Percentiles rank a stretch among this genome's conserved stretches.
phyloP scores from a whole-genome alignment of 2,888 invertebrate species.

The Melikaiella ostensackeni region DNA sequence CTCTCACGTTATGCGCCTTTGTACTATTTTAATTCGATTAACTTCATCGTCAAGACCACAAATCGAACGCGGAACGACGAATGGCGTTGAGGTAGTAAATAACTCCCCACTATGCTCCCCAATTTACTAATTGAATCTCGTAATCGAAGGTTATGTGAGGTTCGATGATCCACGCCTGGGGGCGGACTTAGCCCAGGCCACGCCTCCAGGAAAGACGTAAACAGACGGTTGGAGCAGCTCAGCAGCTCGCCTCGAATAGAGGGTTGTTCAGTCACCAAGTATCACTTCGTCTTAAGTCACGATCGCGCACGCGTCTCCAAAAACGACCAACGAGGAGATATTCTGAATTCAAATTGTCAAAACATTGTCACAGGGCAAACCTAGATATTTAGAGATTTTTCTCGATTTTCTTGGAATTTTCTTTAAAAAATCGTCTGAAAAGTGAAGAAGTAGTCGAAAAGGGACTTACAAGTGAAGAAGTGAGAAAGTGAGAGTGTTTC shows the following conservation, averaged over 20 bases:
- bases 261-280: slow-evolving; percentile 18
- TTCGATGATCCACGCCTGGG: slow-evolving; percentile 53
- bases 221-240: slow-evolving; percentile 38
- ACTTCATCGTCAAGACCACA: not conserved
- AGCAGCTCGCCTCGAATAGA: slow-evolving; percentile 13
- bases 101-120: slow-evolving; percentile 47
- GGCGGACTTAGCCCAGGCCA: slow-evolving; percentile 48
- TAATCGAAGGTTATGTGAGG: slow-evolving; percentile 39
- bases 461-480: not conserved
- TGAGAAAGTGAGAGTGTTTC: not conserved
- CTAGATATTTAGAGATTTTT: not conserved
- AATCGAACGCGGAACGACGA: slow-evolving; percentile 30
- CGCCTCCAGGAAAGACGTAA: slow-evolving; percentile 47
- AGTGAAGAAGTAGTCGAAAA: not conserved
- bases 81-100: slow-evolving; percentile 36
- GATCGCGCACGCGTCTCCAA: slow-evolving; percentile 58
- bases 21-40: slow-evolving; percentile 12
- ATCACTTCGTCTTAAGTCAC: slow-evolving; percentile 53
- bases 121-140: slow-evolving; percentile 74
- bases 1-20: not conserved
- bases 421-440: not conserved
- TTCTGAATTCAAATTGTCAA: not conserved
- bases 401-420: not conserved
- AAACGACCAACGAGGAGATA: not conserved
- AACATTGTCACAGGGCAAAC: not conserved